Evolutionary conservation across 2,888 invertebrate genomes (phyloP).

Genomic region (Zygaena filipendulae): DNA sequence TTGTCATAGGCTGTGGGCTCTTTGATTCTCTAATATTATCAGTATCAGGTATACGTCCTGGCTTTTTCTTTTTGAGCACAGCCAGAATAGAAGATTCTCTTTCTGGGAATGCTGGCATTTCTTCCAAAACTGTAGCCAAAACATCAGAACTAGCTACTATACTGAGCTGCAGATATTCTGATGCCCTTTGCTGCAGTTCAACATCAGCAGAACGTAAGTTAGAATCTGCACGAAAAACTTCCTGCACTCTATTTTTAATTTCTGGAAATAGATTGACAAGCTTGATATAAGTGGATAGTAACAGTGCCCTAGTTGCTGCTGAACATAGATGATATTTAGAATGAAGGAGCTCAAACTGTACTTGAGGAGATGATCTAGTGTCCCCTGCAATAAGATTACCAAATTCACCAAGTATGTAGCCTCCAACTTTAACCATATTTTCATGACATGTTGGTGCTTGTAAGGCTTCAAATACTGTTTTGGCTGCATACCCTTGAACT

Average conservation of each 20-base stretch:
- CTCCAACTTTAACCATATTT: conserved; percentile 99
- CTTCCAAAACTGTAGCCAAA: conserved; percentile 97
- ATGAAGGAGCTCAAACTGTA: conserved; percentile 98
- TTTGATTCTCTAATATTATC: conserved; percentile 88
- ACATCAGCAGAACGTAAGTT: conserved; percentile 98
- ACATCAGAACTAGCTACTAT: conserved; percentile 97
- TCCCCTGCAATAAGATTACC: conserved; percentile 99
- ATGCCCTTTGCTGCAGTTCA: conserved; percentile 97
- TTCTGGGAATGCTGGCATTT: conserved; percentile 99
- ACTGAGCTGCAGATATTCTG: conserved; percentile 96
- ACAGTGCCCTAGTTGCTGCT: conserved; percentile 94
- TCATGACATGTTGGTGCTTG: conserved; percentile 99
- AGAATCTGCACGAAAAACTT: conserved; percentile 93
- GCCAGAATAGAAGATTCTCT: conserved; percentile 97
- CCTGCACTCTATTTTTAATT: conserved; percentile 95
- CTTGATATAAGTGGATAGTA: conserved; percentile 98
- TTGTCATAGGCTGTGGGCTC: conserved; percentile 70
- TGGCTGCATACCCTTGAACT: conserved; percentile 99
- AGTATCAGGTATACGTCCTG: conserved; percentile 86
- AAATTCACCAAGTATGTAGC: conserved; percentile 98
- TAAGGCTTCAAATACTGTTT: conserved; percentile 98
- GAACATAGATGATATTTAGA: conserved; percentile 99
- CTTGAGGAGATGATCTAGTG: conserved; percentile 94
- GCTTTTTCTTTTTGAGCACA: conserved; percentile 98
- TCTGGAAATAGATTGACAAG: conserved; percentile 99